Evolutionary conservation across 2,888 invertebrate species (phyloP).

Genomic region (Cremastobaeus sp.): DNA sequence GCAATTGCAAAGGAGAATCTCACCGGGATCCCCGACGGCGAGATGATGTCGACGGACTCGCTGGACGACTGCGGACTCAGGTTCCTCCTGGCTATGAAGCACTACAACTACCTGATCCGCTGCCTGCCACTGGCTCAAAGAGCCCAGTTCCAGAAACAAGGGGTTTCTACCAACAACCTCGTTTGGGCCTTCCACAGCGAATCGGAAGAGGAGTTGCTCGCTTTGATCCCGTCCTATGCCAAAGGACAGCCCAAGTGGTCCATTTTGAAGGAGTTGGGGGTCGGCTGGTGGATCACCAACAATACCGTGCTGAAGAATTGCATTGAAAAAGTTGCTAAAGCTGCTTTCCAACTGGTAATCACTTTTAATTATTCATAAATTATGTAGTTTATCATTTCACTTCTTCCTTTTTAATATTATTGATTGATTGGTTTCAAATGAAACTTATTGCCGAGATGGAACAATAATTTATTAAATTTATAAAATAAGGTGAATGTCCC

Average conservation of each 20-base stretch:
- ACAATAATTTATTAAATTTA: no score
- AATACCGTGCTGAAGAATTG: constrained; percentile 88
- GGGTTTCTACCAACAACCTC: constrained; percentile 92
- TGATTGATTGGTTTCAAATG: no score
- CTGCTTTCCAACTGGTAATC: constrained; percentile 87
- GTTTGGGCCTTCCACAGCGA: constrained; percentile 99
- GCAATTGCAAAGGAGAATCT: constrained; percentile 84
- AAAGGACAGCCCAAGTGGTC: constrained; percentile 93
- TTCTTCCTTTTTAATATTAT: no score
- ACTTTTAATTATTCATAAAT: no score
- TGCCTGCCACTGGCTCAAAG: constrained; percentile 95
- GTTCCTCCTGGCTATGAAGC: constrained; percentile 97
- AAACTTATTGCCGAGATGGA: no score
- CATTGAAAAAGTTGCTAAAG: constrained; percentile 95
- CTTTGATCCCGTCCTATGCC: constrained; percentile 91
- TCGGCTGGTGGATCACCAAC: constrained; percentile 98
- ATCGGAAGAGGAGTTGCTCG: constrained; percentile 95
- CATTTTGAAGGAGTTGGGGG: constrained; percentile 92
- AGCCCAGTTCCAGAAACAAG: constrained; percentile 90
- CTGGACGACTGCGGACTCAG: constrained; percentile 98
- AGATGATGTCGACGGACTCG: constrained; percentile 84
- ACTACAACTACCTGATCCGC: constrained; percentile 95
- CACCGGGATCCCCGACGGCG: constrained; percentile 80
- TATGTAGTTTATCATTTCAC: no score
- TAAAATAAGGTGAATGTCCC: no score